Percentiles rank a stretch among this genome's conserved stretches.
Conservation (phyloP, 2,113 vertebrate species). For the Peucedramus taeniatus region DNA sequence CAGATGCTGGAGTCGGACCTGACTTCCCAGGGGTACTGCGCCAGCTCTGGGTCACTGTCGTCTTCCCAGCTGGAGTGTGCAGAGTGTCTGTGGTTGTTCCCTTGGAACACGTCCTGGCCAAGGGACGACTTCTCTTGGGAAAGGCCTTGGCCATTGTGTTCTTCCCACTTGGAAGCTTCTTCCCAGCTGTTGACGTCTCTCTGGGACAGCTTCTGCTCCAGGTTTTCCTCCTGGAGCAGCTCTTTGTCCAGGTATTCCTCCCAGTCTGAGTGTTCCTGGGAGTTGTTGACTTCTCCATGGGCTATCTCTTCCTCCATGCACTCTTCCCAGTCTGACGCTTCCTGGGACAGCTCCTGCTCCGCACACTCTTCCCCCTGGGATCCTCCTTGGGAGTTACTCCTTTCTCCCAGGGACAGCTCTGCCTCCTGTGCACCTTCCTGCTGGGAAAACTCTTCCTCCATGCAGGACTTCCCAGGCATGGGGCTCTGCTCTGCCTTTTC, state of each 20-base stretch:
- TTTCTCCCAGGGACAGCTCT: background rate
- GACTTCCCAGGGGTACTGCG: fast-evolving
- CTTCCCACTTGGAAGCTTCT: background rate
- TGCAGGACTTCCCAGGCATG: too few species aligned
- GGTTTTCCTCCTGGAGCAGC: too few species aligned
- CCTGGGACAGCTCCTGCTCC: background rate
- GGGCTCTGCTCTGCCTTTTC: background rate
- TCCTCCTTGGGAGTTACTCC: background rate
- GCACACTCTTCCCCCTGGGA: too few species aligned
- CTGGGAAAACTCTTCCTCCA: background rate
- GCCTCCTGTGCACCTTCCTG: too few species aligned
- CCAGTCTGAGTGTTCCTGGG: too few species aligned
- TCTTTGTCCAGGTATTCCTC: too few species aligned
- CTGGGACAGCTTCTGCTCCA: background rate
- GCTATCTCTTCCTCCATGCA: fast-evolving
- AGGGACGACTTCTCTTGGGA: background rate
- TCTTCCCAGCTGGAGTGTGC: background rate
- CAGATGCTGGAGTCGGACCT: fast-evolving
- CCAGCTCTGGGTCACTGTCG: background rate
- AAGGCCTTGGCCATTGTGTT: background rate
- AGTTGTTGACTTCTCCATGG: too few species aligned
- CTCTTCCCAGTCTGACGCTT: background rate
- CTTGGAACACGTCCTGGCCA: fast-evolving
- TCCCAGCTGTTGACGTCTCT: background rate
- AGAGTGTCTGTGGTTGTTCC: too few species aligned